A percentile compares a stretch with the other conserved stretches of the same genome.
Evolutionary conservation across 2,888 invertebrate species (phyloP).

Genomic region (Lucinisca nassula): DNA sequence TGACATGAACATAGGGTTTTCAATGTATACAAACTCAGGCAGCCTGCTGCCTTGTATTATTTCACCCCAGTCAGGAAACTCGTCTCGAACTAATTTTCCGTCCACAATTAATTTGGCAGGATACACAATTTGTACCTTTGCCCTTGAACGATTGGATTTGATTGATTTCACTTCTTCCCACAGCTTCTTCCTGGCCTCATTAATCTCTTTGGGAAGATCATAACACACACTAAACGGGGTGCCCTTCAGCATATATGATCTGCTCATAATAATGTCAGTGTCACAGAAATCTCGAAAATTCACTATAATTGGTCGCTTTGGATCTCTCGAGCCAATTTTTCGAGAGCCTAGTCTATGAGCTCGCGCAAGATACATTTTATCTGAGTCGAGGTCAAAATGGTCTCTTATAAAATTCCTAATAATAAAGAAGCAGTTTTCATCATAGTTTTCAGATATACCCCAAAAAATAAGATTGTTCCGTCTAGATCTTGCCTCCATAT

Average conservation of each 20-base stretch:
- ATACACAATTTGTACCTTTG: constrained; percentile 16
- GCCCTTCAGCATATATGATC: constrained; percentile 7
- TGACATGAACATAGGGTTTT: not conserved
- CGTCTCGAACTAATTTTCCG: constrained; percentile 4
- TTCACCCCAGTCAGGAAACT: constrained; percentile 24
- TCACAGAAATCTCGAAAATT: constrained; percentile 31
- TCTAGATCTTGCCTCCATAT: not conserved
- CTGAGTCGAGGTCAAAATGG: not conserved
- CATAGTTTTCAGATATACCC: not conserved
- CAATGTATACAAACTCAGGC: not conserved
- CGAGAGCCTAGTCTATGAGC: not conserved
- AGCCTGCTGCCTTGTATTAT: not conserved
- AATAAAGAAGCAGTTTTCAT: not conserved
- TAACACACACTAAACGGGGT: constrained; percentile 19
- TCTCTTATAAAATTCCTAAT: not conserved
- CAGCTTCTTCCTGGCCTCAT: constrained; percentile 10
- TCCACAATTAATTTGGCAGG: constrained; percentile 26
- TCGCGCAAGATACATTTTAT: not conserved
- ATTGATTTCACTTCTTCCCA: constrained; percentile 12
- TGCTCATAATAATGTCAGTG: constrained; percentile 30
- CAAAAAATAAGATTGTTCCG: not conserved
- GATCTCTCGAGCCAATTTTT: not conserved
- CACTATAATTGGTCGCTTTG: constrained; percentile 12
- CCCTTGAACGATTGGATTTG: not conserved
- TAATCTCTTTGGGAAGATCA: constrained; percentile 31